Percentiles rank a stretch among this genome's conserved stretches.
Conservation (phyloP, 2,797 vertebrate species). For the Eupleurogrammus muticus region DNA sequence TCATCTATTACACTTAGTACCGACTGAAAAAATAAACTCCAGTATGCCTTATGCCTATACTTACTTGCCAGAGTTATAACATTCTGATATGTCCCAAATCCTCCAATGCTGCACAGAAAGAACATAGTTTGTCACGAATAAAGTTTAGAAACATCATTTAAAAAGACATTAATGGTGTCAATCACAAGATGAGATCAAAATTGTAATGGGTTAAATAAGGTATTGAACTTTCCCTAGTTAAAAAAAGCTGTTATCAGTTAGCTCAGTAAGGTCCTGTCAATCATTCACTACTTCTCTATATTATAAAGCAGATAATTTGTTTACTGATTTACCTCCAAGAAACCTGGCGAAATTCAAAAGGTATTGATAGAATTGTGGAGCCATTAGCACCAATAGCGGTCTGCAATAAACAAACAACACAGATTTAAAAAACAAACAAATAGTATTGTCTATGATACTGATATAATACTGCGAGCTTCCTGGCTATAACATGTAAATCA, state of each 20-base stretch:
- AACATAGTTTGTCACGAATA: not conserved
- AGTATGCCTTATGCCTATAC: constrained; percentile 23
- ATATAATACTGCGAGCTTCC: too few relatives aligned
- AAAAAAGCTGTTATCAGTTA: not conserved
- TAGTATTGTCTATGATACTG: too few relatives aligned
- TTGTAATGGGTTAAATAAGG: not conserved
- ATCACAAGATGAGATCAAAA: not conserved
- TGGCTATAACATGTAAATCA: not conserved
- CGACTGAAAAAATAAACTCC: too few relatives aligned
- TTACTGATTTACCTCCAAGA: constrained; percentile 72
- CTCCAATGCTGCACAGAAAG: constrained; percentile 72
- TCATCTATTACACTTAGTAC: too few relatives aligned
- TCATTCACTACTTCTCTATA: too few relatives aligned
- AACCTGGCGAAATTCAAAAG: constrained; percentile 74
- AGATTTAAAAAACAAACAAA: not conserved
- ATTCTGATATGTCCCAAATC: constrained; percentile 71
- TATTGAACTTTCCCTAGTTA: not conserved
- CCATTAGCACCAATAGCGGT: constrained; percentile 77
- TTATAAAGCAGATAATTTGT: not conserved
- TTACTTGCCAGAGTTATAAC: constrained; percentile 81
- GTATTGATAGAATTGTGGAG: constrained; percentile 61
- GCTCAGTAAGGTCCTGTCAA: not conserved
- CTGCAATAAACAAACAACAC: constrained; percentile 43
- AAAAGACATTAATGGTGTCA: not conserved
- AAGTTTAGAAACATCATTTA: not conserved